These are phyloP conservation scores for Cyphomyrus discorhynchus DNA, from an alignment of 2,113 vertebrate genomes.

Conservation along the genomic window DNA sequence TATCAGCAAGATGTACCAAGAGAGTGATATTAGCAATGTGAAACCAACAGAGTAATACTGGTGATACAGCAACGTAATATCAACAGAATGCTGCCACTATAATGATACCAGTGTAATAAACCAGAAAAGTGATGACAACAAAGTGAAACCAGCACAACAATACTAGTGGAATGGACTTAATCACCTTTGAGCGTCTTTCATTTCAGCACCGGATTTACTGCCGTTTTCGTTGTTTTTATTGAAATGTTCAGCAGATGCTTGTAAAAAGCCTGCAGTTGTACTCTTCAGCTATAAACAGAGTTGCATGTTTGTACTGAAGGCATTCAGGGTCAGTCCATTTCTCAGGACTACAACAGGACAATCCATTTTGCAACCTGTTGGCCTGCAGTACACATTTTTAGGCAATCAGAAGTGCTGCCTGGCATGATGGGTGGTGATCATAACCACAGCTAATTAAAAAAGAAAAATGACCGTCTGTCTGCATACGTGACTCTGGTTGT, in stretches of 20 bases:
- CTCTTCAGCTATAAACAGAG: neutral
- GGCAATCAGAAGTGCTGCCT: neutral
- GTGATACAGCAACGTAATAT: neutral
- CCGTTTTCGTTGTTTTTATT: neutral
- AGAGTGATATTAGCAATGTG: neutral
- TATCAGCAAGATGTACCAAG: neutral
- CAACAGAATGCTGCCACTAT: neutral
- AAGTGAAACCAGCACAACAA: neutral
- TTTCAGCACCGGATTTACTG: neutral
- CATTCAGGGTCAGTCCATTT: neutral
- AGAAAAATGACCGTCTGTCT: neutral
- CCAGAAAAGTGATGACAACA: neutral
- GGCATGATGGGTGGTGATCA: neutral
- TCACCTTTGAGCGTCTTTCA: neutral
- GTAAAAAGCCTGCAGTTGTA: neutral
- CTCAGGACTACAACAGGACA: neutral
- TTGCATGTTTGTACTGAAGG: neutral
- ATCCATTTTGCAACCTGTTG: neutral
- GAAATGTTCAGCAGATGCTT: slow-evolving; percentile 4
- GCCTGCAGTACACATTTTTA: neutral
- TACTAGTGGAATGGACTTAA: neutral
- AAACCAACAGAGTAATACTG: neutral
- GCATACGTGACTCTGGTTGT: neutral
- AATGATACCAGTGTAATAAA: neutral
- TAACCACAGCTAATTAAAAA: neutral